A percentile compares a stretch with the other conserved stretches of the same genome.
phyloP scores from a whole-genome alignment of 2,113 vertebrate species.

The Barnardius zonarius region DNA sequence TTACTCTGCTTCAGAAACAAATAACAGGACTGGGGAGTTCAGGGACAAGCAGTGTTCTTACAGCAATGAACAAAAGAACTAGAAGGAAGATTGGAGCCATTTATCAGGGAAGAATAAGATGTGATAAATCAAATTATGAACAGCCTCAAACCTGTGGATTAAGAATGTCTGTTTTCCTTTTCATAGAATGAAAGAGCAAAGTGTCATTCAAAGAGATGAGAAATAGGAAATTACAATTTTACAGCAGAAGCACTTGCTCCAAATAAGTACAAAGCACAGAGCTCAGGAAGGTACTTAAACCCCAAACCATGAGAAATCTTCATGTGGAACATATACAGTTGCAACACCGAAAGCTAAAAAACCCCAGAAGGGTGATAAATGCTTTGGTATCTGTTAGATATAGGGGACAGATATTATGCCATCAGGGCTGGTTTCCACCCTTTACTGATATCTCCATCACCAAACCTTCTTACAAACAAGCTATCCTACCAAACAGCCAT shows the following conservation, averaged over 20 bases:
- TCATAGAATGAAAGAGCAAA: background rate
- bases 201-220: background rate
- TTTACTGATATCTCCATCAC: background rate
- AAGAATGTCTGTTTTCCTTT: background rate
- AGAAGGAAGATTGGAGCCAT: background rate
- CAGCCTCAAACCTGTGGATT: background rate
- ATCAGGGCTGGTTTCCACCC: background rate
- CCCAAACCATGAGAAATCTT: background rate
- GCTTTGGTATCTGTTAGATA: background rate
- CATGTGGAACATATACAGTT: background rate
- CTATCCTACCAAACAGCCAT: background rate
- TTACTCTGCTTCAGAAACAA: slow-evolving; percentile 22
- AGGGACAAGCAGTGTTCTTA: background rate
- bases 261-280: background rate
- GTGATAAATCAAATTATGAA: background rate
- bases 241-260: background rate
- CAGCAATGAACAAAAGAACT: background rate
- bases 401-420: background rate
- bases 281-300: background rate
- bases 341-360: background rate
- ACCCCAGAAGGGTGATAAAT: background rate
- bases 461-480: background rate
- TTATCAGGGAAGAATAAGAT: background rate
- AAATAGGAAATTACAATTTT: background rate
- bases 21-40: background rate